Evolutionary conservation across 2,113 vertebrate genomes (phyloP).

Genomic region (Dolichallabes microphthalmus): DNA sequence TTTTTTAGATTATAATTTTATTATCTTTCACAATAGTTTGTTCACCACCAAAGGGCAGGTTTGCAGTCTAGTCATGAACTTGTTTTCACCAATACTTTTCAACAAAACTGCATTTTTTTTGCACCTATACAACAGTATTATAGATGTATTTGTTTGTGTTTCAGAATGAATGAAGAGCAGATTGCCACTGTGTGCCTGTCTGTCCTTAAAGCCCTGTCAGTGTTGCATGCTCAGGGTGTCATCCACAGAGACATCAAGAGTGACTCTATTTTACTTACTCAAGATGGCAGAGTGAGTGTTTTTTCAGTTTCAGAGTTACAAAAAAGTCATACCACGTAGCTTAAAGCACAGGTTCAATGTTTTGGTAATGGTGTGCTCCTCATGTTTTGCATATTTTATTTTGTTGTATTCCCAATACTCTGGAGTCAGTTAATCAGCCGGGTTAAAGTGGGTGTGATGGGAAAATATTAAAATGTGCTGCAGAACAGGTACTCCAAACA

Average conservation of each 20-base stretch:
- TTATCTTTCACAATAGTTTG: too few species aligned
- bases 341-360: not conserved
- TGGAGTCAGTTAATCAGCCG: too few species aligned
- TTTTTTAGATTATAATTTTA: not conserved
- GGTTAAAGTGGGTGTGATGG: not conserved
- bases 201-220: constrained; percentile 85
- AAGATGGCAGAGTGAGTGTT: constrained; percentile 80
- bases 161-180: constrained; percentile 96
- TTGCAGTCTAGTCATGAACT: not conserved
- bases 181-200: constrained; percentile 89
- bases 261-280: constrained; percentile 95
- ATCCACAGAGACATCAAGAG: constrained; percentile 98
- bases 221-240: constrained; percentile 90
- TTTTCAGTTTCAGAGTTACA: not conserved
- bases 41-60: constrained; percentile 64
- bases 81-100: not conserved
- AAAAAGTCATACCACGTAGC: not conserved
- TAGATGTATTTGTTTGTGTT: constrained; percentile 7
- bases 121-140: not conserved
- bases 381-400: not conserved
- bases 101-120: not conserved
- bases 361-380: not conserved
- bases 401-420: not conserved
- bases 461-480: not conserved
- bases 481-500: not conserved